Percentiles rank a stretch among this genome's conserved stretches.
Conservation (phyloP, 2,113 vertebrate genomes). For the Micromys minutus region DNA sequence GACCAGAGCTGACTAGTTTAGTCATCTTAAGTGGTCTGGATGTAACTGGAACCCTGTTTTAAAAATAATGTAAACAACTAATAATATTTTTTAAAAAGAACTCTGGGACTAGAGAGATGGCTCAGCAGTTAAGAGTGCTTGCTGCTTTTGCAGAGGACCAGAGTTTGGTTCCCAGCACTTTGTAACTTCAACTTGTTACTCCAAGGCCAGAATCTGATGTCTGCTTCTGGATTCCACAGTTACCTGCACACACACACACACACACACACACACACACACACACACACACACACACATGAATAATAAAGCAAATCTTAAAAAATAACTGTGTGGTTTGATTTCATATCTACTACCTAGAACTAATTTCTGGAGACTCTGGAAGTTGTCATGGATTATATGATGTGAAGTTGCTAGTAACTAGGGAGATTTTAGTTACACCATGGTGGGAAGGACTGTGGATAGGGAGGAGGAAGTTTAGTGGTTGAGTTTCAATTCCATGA, state of each 20-base stretch:
- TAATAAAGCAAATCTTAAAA: not conserved
- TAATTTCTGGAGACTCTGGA: not conserved
- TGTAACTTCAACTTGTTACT: not conserved
- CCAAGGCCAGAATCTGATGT: no score
- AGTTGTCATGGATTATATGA: not conserved
- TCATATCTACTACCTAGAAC: not conserved
- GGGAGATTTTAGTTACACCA: not conserved
- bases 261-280: not conserved
- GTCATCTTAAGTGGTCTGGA: not conserved
- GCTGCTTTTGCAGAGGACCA: not conserved
- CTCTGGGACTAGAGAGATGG: not conserved
- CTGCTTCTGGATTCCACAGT: not conserved
- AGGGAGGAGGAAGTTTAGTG: slow-evolving; percentile 18
- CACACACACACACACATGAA: not conserved
- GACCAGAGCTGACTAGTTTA: not conserved
- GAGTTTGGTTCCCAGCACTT: not conserved
- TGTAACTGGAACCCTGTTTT: not conserved
- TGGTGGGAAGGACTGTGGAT: not conserved
- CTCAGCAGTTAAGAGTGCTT: not conserved
- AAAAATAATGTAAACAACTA: not conserved
- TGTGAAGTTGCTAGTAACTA: not conserved
- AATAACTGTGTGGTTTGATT: not conserved
- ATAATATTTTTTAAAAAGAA: not conserved
- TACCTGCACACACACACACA: no score
- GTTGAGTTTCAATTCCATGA: slow-evolving; percentile 33